Evolutionary conservation across 1,140 invertebrate genomes (phyloP).

Genomic region (Batillaria attramentaria): DNA sequence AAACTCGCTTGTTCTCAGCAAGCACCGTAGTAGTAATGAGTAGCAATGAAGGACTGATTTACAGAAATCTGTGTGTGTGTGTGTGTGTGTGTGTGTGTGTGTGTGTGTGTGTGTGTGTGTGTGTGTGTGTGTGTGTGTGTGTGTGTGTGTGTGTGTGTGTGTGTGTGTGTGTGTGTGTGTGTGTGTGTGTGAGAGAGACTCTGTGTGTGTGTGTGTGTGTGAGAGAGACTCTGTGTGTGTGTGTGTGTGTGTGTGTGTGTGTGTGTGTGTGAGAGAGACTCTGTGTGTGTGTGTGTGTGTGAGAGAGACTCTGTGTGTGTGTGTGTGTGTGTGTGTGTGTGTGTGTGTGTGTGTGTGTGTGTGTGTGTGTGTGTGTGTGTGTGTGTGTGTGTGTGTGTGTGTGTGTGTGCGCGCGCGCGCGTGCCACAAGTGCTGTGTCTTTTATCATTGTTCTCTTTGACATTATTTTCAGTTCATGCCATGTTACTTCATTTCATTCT

Average conservation of each 20-base stretch:
- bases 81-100: slow-evolving; percentile 2
- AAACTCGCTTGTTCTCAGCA: too few species aligned
- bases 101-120: not conserved
- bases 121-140: not conserved
- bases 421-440: too few species aligned
- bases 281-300: slow-evolving; percentile 17
- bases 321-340: not conserved
- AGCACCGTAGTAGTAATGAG: too few species aligned
- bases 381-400: not conserved
- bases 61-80: not conserved
- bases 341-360: slow-evolving; percentile 7
- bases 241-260: slow-evolving; percentile 4
- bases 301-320: not conserved
- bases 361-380: too few species aligned
- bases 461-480: too few species aligned
- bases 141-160: not conserved
- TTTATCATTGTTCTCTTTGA: too few species aligned
- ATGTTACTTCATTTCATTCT: too few species aligned
- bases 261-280: slow-evolving; percentile 6
- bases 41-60: not conserved
- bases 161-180: not conserved
- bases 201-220: not conserved
- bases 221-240: slow-evolving; percentile 1
- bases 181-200: slow-evolving; percentile 8
- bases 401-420: not conserved